A percentile compares a stretch with the other conserved stretches of the same genome.
Conservation (phyloP, 2,797 vertebrate genomes). For the Microctenopoma stevenorrisi region DNA sequence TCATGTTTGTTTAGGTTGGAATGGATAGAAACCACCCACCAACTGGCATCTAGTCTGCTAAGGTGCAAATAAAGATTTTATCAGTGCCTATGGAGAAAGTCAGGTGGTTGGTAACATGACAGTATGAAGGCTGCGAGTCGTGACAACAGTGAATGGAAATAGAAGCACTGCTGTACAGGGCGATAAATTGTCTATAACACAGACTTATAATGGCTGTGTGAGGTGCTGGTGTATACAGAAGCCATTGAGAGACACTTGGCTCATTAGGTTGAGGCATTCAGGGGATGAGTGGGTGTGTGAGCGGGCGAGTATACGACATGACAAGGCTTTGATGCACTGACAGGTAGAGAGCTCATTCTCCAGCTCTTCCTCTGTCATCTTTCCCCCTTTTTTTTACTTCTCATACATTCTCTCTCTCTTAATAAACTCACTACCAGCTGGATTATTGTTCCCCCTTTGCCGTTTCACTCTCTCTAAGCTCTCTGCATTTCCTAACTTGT, state of each 20-base stretch:
- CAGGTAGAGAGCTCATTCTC: constrained; percentile 75
- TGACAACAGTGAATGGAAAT: constrained; percentile 54
- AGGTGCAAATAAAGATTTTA: constrained; percentile 16
- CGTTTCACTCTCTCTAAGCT: constrained; percentile 36
- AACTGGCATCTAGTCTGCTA: background rate
- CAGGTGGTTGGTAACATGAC: constrained; percentile 36
- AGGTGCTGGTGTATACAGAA: constrained; percentile 35
- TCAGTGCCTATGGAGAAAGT: constrained; percentile 30
- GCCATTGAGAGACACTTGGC: constrained; percentile 72
- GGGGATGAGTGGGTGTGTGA: constrained; percentile 72
- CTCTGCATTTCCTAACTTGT: constrained; percentile 36
- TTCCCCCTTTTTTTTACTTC: constrained; percentile 46
- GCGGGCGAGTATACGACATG: constrained; percentile 64
- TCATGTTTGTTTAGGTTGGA: background rate
- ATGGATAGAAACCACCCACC: constrained; percentile 18
- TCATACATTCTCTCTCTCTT: constrained; percentile 54
- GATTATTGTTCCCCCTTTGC: constrained; percentile 60
- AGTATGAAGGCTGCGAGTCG: constrained; percentile 51
- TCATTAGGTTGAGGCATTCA: constrained; percentile 79
- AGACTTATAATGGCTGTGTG: constrained; percentile 56
- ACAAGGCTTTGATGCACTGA: constrained; percentile 74
- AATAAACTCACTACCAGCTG: constrained; percentile 58
- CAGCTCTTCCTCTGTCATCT: constrained; percentile 63
- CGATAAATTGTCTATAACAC: constrained; percentile 54
- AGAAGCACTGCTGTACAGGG: constrained; percentile 39